A percentile compares a stretch with the other conserved stretches of the same genome.
Evolutionary conservation across 35 echinoderm and acorn worm species (phyloP).

Genomic region (Nesometra sesokonis): DNA sequence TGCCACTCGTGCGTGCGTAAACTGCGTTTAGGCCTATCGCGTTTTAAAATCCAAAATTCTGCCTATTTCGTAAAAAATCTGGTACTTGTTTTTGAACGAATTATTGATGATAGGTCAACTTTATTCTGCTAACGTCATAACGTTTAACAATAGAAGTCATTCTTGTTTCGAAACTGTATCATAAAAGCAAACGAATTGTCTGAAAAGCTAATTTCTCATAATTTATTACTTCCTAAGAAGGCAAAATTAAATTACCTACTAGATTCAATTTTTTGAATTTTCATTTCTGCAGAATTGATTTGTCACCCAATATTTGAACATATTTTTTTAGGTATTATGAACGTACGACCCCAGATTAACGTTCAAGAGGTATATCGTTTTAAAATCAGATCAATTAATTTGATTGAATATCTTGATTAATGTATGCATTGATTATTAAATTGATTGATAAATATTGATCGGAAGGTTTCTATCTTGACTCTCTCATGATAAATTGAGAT

Average conservation of each 20-base stretch:
- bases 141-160: background rate
- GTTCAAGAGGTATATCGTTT: no score
- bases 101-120: background rate
- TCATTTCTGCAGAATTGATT: background rate
- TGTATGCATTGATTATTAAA: no score
- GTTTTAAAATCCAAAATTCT: no score
- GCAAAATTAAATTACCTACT: background rate
- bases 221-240: background rate
- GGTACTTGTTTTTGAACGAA: background rate
- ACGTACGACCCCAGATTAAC: no score
- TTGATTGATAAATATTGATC: no score
- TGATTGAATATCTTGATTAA: no score
- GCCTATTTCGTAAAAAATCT: background rate
- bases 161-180: background rate
- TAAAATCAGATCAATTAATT: no score
- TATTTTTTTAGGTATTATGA: no score
- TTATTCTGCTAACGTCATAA: background rate
- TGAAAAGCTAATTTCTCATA: background rate
- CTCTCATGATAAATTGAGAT: no score
- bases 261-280: background rate
- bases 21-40: no score
- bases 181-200: background rate
- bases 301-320: background rate
- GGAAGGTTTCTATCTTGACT: no score
- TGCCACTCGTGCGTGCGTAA: no score